Conservation (phyloP, 2,113 vertebrate genomes). For the Muntiacus reevesi region DNA sequence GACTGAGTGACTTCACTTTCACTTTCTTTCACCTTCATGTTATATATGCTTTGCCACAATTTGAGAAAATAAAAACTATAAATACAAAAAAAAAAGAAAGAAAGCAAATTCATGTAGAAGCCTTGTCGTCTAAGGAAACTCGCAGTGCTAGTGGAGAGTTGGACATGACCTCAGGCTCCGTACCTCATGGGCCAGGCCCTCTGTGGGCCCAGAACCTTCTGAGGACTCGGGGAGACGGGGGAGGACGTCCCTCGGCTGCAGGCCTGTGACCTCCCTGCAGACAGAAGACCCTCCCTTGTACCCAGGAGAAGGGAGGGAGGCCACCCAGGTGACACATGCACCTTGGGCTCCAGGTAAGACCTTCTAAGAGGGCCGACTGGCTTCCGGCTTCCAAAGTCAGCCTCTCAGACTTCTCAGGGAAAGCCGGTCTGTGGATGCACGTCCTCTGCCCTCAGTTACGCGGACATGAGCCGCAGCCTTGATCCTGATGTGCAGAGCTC, state of each 20-base stretch:
- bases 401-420: not conserved
- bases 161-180: not conserved
- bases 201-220: too few relatives aligned
- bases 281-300: not conserved
- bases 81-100: not conserved
- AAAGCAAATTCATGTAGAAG: not conserved
- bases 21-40: not conserved
- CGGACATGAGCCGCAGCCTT: not conserved
- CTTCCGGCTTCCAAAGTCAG: not conserved
- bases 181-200: not conserved
- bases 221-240: not conserved
- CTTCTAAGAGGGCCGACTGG: not conserved
- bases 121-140: not conserved
- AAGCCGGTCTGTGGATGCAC: rapidly evolving
- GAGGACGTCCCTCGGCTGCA: not conserved
- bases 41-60: not conserved
- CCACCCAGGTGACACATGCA: not conserved
- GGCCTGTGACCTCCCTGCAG: not conserved
- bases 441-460: not conserved
- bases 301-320: not conserved
- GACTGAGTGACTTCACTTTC: too few relatives aligned
- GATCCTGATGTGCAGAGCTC: not conserved
- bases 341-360: not conserved
- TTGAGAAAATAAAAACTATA: not conserved
- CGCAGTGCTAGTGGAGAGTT: not conserved